Conservation (phyloP, 2,113 vertebrate species). For the Carollia perspicillata region DNA sequence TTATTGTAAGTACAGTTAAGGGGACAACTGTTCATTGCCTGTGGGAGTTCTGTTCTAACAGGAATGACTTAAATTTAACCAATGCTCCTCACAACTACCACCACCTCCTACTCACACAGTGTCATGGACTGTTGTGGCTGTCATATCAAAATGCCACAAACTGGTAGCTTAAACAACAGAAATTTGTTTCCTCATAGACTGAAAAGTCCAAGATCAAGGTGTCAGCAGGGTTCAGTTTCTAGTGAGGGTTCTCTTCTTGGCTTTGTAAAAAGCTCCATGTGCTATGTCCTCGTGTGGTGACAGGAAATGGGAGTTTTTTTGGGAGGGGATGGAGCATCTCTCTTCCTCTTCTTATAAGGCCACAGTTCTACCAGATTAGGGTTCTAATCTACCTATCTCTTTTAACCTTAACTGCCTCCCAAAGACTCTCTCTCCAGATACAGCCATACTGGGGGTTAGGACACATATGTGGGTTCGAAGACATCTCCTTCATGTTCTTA, state of each 20-base stretch:
- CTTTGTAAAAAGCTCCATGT: background rate
- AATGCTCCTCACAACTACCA: background rate
- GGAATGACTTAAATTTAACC: conserved; percentile 9
- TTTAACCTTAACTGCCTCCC: background rate
- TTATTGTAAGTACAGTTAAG: background rate
- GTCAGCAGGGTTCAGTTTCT: background rate
- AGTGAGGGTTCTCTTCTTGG: background rate
- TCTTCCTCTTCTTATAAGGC: background rate
- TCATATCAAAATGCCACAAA: background rate
- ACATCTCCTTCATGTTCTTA: background rate
- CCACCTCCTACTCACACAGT: background rate
- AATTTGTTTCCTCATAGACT: background rate
- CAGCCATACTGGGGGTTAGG: background rate
- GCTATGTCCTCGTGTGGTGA: background rate
- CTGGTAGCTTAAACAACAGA: background rate
- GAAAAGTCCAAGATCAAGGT: background rate
- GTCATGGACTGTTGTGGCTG: background rate
- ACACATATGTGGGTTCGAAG: background rate
- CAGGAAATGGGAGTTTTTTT: too few relatives aligned
- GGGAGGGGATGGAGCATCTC: too few relatives aligned
- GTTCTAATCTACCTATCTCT: background rate
- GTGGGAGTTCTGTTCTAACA: background rate
- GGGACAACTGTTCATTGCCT: background rate
- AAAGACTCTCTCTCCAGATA: background rate
- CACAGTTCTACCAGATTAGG: background rate